A percentile compares a stretch with the other conserved stretches of the same genome.
These are phyloP conservation scores for Urosaurus nigricauda DNA, from an alignment of 2,797 vertebrate genomes.

Conservation along the genomic window DNA sequence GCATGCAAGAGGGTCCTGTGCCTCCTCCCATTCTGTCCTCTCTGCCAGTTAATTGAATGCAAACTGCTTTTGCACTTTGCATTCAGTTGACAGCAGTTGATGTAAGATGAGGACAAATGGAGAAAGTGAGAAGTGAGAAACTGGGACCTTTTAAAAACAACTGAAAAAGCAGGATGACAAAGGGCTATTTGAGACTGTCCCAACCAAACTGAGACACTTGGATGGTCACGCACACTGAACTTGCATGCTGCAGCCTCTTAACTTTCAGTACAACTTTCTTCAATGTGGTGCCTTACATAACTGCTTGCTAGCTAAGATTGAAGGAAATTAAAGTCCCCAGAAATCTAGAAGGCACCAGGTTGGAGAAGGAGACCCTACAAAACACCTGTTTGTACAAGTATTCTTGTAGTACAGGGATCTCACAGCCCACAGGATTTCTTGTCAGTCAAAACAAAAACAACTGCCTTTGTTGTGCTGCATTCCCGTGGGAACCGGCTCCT, in stretches of 20 bases:
- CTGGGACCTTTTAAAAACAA: too few species aligned
- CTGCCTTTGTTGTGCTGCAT: not conserved
- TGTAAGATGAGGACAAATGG: too few species aligned
- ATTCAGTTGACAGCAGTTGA: too few species aligned
- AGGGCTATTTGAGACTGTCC: too few species aligned
- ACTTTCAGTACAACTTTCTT: not conserved
- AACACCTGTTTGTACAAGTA: not conserved
- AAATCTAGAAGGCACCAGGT: not conserved
- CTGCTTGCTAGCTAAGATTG: not conserved
- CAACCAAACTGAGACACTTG: too few species aligned
- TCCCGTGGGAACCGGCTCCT: not conserved
- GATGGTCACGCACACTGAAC: not conserved
- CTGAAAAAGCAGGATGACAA: too few species aligned
- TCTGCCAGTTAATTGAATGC: too few species aligned
- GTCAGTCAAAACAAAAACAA: slow-evolving; percentile 5
- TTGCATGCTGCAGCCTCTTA: slow-evolving; percentile 15
- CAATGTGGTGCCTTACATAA: not conserved
- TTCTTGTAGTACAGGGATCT: not conserved
- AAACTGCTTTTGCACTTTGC: too few species aligned
- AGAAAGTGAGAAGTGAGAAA: too few species aligned
- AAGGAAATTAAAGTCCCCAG: not conserved
- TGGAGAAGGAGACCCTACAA: not conserved
- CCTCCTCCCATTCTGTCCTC: too few species aligned
- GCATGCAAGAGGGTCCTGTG: too few species aligned
- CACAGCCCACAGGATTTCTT: not conserved